A percentile compares a stretch with the other conserved stretches of the same genome.
phyloP scores from a whole-genome alignment of 1,140 invertebrate genomes.

The Caenorhabditis remanei region DNA sequence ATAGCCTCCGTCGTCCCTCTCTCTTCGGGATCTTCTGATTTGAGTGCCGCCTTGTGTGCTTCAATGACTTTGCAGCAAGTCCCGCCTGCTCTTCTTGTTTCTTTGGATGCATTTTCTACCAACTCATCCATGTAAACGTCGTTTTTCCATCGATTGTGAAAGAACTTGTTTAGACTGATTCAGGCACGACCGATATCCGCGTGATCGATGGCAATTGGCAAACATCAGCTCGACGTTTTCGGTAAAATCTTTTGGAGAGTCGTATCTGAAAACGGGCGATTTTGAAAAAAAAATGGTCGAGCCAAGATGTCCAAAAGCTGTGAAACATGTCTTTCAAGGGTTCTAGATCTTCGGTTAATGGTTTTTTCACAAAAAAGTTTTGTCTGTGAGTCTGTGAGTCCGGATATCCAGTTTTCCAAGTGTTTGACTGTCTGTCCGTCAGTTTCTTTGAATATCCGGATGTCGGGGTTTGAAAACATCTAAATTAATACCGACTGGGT shows the following conservation, averaged over 20 bases:
- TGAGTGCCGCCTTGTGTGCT: not conserved
- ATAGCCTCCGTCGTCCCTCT: not conserved
- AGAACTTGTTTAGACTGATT: constrained; percentile 54
- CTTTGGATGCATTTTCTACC: constrained; percentile 21
- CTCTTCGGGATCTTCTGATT: constrained; percentile 11
- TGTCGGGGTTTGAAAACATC: no score
- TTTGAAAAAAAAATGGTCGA: no score
- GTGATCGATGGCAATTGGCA: constrained; percentile 61
- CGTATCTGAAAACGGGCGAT: constrained; percentile 41
- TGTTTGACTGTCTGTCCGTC: no score
- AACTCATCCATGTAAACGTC: no score
- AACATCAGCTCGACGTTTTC: constrained; percentile 62
- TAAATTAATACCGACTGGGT: no score
- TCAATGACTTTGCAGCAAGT: not conserved
- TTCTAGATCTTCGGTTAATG: no score
- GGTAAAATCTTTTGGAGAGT: constrained; percentile 55
- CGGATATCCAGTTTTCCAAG: no score
- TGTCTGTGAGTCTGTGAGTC: no score
- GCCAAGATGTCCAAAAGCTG: no score
- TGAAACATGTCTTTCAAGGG: no score
- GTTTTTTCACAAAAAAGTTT: no score
- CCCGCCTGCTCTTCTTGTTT: not conserved
- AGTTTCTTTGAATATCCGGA: no score
- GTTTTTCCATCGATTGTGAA: constrained; percentile 52
- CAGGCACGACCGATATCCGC: constrained; percentile 50